A percentile compares a stretch with the other conserved stretches of the same genome.
Conservation (phyloP, 2,888 invertebrate species). For the Netelia virgata region DNA sequence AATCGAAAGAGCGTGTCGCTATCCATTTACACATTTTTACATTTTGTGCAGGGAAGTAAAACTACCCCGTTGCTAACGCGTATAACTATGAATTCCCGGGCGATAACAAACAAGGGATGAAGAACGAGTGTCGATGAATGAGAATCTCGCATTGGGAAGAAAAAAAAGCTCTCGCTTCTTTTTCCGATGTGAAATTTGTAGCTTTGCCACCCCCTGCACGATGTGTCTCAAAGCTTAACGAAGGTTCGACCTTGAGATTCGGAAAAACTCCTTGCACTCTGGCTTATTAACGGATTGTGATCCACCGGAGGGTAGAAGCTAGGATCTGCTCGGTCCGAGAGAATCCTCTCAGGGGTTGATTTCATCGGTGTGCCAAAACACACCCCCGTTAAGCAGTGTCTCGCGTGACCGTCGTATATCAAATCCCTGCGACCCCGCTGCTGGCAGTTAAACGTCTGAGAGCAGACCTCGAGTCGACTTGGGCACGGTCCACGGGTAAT, state of each 20-base stretch:
- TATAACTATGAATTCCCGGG: slow-evolving; percentile 3
- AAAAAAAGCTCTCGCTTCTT: neutral
- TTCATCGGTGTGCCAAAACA: slow-evolving; percentile 51
- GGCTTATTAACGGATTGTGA: slow-evolving; percentile 83
- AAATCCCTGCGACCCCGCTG: slow-evolving; percentile 70
- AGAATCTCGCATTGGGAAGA: neutral
- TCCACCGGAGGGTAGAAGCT: slow-evolving; percentile 61
- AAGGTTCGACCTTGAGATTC: no score
- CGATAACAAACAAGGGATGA: slow-evolving; percentile 35
- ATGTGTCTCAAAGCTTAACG: no score
- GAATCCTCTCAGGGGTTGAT: slow-evolving; percentile 46
- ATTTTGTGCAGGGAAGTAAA: slow-evolving; percentile 13
- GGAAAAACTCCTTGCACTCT: slow-evolving; percentile 79
- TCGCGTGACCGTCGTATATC: slow-evolving; percentile 82
- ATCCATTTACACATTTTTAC: slow-evolving; percentile 26
- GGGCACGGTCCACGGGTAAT: slow-evolving; percentile 69
- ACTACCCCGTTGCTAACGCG: neutral
- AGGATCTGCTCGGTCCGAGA: slow-evolving; percentile 4
- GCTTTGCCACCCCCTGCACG: neutral
- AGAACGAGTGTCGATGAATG: slow-evolving; percentile 44
- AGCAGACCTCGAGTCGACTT: neutral
- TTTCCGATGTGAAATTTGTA: neutral
- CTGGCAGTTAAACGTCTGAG: slow-evolving; percentile 26
- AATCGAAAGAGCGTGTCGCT: slow-evolving; percentile 53
- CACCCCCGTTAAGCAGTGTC: slow-evolving; percentile 39